A percentile compares a stretch with the other conserved stretches of the same genome.
Conservation (phyloP, 2,888 invertebrate genomes). For the Argyresthia goedartella region DNA sequence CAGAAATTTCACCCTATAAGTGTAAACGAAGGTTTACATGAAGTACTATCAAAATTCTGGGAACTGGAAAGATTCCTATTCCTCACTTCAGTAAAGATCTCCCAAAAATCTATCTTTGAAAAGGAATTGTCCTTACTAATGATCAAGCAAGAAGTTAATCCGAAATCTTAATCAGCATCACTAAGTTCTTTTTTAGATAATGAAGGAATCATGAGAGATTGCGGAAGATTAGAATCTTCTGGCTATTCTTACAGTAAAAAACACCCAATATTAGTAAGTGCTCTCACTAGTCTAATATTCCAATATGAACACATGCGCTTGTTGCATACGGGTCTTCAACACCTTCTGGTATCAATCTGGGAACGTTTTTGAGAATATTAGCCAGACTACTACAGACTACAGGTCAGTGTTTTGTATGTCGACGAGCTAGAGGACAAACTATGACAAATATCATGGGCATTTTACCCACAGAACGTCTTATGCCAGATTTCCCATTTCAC, state of each 20-base stretch:
- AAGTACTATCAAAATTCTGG: too few relatives aligned
- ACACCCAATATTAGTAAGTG: not conserved
- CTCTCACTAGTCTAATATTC: not conserved
- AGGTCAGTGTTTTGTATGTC: not conserved
- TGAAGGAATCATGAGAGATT: slow-evolving; percentile 3
- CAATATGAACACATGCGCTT: not conserved
- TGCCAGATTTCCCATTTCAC: not conserved
- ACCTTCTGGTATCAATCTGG: not conserved
- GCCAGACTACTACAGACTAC: not conserved
- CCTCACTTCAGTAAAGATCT: not conserved
- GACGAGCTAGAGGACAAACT: not conserved
- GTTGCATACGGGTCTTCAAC: not conserved
- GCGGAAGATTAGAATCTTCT: slow-evolving; percentile 6
- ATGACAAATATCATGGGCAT: not conserved
- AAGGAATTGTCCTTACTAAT: not conserved
- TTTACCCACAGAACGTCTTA: not conserved
- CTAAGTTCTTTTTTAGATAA: slow-evolving; percentile 8
- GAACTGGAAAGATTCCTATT: not conserved
- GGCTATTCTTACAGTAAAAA: slow-evolving; percentile 1
- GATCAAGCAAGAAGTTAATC: not conserved
- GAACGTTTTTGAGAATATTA: not conserved
- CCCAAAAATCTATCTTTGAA: not conserved
- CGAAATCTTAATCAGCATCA: not conserved
- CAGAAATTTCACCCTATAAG: too few relatives aligned
- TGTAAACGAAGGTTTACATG: too few relatives aligned